Conservation (phyloP, 2,113 vertebrate genomes). For the Cettia cetti region DNA sequence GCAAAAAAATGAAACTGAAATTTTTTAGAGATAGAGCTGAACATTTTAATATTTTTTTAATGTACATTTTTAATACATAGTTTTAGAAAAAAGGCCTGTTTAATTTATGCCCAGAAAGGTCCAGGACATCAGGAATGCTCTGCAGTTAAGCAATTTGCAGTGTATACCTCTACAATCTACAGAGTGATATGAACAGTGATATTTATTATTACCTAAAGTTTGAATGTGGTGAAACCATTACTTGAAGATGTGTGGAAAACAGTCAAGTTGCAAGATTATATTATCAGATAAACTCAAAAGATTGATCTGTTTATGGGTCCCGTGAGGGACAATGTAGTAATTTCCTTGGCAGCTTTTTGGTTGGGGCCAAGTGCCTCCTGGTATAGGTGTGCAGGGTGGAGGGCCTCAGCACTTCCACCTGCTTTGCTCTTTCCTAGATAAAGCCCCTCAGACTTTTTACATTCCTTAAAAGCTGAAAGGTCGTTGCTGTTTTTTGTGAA, state of each 20-base stretch:
- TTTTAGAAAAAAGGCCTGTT: neutral
- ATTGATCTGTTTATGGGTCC: neutral
- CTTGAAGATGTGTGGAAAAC: neutral
- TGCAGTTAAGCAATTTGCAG: neutral
- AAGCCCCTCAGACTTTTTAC: neutral
- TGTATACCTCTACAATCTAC: neutral
- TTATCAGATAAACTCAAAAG: neutral
- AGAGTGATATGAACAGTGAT: neutral
- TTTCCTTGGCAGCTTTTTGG: neutral
- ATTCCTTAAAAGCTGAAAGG: neutral
- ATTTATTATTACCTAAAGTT: neutral
- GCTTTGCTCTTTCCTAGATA: neutral
- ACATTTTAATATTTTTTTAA: neutral
- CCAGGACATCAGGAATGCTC: neutral
- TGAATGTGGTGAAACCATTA: neutral
- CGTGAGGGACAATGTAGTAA: neutral
- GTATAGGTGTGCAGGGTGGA: neutral
- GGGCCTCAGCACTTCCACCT: neutral
- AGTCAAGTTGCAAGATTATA: neutral
- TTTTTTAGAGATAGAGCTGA: neutral
- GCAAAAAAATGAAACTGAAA: neutral
- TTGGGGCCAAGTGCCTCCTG: neutral
- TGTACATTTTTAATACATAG: neutral
- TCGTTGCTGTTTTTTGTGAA: neutral
- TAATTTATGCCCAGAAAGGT: neutral